Percentiles rank a stretch among this genome's conserved stretches.
These are phyloP conservation scores for Baccha elongata DNA, from an alignment of 2,888 invertebrate species.

Conservation along the genomic window DNA sequence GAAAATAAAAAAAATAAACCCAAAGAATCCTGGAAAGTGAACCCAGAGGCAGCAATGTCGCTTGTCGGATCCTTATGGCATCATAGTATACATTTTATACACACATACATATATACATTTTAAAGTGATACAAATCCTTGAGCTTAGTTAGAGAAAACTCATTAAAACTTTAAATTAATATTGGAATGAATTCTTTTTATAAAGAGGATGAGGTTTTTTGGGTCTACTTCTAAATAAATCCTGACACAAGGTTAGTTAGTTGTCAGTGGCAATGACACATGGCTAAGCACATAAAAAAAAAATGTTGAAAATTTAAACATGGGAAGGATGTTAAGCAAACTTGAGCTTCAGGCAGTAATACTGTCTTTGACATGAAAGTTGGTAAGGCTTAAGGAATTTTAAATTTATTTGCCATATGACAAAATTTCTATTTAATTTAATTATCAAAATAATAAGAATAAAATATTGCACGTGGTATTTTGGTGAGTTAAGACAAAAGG, in stretches of 20 bases:
- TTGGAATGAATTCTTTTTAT: conserved; percentile 43
- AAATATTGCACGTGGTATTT: background rate
- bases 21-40: background rate
- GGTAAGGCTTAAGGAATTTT: conserved; percentile 5
- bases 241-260: conserved; percentile 49
- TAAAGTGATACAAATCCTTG: conserved; percentile 70
- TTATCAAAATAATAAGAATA: conserved; percentile 4
- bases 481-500: background rate
- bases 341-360: conserved; percentile 1
- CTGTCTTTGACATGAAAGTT: conserved; percentile 16
- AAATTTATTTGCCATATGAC: conserved; percentile 4
- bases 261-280: conserved; percentile 42
- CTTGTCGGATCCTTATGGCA: conserved; percentile 39
- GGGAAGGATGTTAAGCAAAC: conserved; percentile 6
- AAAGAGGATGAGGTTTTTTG: conserved; percentile 6
- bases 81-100: background rate
- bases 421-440: conserved; percentile 28
- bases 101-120: conserved; percentile 4
- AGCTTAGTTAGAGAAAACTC: conserved; percentile 67
- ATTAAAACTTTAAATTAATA: conserved; percentile 74
- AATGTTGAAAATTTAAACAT: background rate
- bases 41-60: conserved; percentile 28
- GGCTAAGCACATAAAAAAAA: conserved; percentile 6
- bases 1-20: background rate
- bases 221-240: conserved; percentile 29